These are phyloP conservation scores for Actinemys pallida DNA, from an alignment of 2,113 vertebrate genomes.

Conservation along the genomic window DNA sequence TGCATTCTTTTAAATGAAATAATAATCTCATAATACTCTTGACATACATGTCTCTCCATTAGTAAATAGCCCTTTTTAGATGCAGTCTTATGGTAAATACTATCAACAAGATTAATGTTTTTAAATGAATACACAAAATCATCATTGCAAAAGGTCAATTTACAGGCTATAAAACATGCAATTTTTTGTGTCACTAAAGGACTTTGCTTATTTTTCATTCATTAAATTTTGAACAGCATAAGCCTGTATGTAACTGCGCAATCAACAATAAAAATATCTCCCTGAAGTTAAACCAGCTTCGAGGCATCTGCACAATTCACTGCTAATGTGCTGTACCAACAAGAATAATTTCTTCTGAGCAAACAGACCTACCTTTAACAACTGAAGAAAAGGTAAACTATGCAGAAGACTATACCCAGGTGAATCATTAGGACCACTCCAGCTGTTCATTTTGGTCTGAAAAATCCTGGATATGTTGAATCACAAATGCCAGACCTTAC, in stretches of 20 bases:
- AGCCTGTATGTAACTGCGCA: neutral
- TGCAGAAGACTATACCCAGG: conserved; percentile 31
- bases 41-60: conserved; percentile 56
- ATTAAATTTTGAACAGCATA: conserved; percentile 26
- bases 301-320: neutral
- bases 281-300: conserved; percentile 17
- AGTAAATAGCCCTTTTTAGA: conserved; percentile 67
- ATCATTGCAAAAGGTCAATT: conserved; percentile 10
- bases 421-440: conserved; percentile 65
- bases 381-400: conserved; percentile 65
- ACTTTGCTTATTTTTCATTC: conserved; percentile 37
- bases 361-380: conserved; percentile 80
- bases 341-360: neutral
- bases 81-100: conserved; percentile 59
- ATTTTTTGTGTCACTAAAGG: conserved; percentile 20
- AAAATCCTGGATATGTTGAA: conserved; percentile 43
- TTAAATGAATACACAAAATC: conserved; percentile 26
- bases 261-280: neutral
- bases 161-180: conserved; percentile 45
- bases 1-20: conserved; percentile 63
- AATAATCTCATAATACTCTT: conserved; percentile 72
- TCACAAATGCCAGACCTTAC: neutral
- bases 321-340: neutral
- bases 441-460: conserved; percentile 20
- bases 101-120: conserved; percentile 64